Base-by-base conservation (phyloP, 2,888 invertebrate genomes). In the Ectemnius continuus region DNA sequence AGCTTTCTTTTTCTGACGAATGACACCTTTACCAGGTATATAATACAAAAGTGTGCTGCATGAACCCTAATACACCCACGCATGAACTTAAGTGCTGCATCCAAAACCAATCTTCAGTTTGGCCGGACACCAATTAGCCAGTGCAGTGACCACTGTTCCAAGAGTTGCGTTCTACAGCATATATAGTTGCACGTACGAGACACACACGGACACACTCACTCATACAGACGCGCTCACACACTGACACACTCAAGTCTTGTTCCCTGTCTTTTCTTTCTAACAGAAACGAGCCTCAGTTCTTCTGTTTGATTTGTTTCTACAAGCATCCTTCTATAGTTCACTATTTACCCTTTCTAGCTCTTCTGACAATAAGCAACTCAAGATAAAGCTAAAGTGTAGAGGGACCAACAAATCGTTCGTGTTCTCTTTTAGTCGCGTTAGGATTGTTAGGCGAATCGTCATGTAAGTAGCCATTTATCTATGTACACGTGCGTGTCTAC, bases 301-400 rank as follows among this genome's bases (percentile, higher is more conserved):
- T 73, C 58, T 64, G 60, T 58, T 77, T 70, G 61, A n/a, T 80
- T 78, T 78, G 8, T 36, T 36, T 8, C 36, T 36, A 36, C 60
- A 75, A 80, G 76, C 82, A 76, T 77, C 72, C 70, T 70, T 70
- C 36, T 69, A 79, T 76, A 82, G 73, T 67, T 77, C 79, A 83
- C 83, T 80, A 73, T 75, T 81, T 86, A 86, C 77, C 86, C 86
- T 85, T 86, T 86, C 76, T 88, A 89, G 87, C 83, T 88, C 85
- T 88, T 88, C 84, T 85, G 85, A 88, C 85, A 89, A 86, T 84
- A 87, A 88, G 85, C 87, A 87, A 87, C 83, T 89, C 88, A 91
- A 91, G 91, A 91, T 91, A 91, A 91, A 91, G 91, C 91, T 91
- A 91, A 91, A 91, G 83, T 88, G 86, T 90, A 90, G 91, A 91